Evolutionary conservation across 2,888 invertebrate genomes (phyloP).

Genomic region (Geophilus truncorum): DNA sequence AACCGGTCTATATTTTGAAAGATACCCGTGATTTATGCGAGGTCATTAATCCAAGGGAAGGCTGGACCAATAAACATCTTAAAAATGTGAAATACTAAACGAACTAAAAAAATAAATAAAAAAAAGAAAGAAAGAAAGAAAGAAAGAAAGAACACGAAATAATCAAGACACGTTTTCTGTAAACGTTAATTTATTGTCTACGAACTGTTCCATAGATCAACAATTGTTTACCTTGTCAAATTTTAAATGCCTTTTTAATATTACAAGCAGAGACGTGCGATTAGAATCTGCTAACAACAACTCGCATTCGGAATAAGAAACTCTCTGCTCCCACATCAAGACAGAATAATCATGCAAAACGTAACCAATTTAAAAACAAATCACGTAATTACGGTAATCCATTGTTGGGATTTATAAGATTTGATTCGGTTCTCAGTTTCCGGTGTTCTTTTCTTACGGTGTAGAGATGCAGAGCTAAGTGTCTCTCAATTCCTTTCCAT

Average conservation of each 20-base stretch:
- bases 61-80: no score
- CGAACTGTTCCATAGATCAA: slow-evolving; percentile 19
- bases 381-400: not conserved
- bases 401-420: no score
- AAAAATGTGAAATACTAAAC: no score
- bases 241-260: slow-evolving; percentile 1
- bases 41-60: no score
- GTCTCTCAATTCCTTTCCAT: not conserved
- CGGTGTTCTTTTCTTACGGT: not conserved
- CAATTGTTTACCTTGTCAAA: not conserved
- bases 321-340: not conserved
- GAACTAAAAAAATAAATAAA: no score
- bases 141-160: not conserved
- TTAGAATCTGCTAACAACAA: not conserved
- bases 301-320: not conserved
- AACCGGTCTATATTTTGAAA: no score
- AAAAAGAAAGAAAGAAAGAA: no score
- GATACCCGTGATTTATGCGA: no score
- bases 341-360: not conserved
- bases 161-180: not conserved
- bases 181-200: slow-evolving; percentile 20
- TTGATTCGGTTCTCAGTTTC: no score
- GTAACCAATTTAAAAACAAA: not conserved
- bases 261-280: slow-evolving; percentile 21
- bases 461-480: not conserved